These are phyloP conservation scores for Samia ricini DNA, from an alignment of 1,140 invertebrate species.

Conservation along the genomic window DNA sequence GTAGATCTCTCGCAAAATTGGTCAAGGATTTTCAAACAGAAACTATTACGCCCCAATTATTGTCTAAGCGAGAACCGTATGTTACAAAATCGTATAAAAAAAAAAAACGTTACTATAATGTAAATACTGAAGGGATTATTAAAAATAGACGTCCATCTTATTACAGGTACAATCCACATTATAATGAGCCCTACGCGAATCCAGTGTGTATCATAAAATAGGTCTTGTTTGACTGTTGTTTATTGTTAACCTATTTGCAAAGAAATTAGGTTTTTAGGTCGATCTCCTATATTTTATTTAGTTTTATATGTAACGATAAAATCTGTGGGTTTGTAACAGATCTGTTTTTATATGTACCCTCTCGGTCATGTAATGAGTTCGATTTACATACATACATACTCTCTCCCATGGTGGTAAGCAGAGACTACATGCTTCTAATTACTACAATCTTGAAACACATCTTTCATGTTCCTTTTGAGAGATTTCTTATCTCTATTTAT, in stretches of 20 bases:
- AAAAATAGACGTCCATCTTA: background rate
- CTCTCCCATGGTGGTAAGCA: too few species aligned
- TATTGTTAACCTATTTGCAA: background rate
- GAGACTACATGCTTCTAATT: too few species aligned
- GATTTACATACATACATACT: background rate
- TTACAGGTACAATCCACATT: background rate
- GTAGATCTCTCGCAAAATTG: background rate
- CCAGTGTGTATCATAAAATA: background rate
- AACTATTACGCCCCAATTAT: background rate
- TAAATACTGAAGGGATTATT: background rate
- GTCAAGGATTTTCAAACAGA: background rate
- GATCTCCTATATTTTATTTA: constrained; percentile 31
- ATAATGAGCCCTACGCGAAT: background rate
- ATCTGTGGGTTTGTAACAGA: constrained; percentile 7
- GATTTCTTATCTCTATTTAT: too few species aligned
- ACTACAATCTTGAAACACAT: too few species aligned
- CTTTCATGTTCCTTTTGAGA: too few species aligned
- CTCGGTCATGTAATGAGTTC: background rate
- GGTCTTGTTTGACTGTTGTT: background rate
- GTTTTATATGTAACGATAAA: constrained; percentile 17
- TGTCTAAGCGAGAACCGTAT: background rate
- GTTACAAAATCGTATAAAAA: background rate
- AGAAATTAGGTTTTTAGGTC: constrained; percentile 47
- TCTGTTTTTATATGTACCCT: background rate
- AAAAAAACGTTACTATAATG: background rate